Evolutionary conservation across 2,888 invertebrate species (phyloP).

Genomic region (Tetropium fuscum): DNA sequence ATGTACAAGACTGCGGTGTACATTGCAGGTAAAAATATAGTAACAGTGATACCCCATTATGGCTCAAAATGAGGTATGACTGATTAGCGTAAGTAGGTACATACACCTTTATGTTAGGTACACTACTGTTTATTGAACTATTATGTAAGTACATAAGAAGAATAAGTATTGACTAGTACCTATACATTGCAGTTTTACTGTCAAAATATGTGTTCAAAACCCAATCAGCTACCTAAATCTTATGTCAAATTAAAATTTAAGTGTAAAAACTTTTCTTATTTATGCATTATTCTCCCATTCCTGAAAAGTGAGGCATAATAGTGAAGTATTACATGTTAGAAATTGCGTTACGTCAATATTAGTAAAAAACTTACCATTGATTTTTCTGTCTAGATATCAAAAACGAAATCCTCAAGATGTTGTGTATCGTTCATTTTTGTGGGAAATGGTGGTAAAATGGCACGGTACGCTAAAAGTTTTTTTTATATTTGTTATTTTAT

Average conservation of each 20-base stretch:
- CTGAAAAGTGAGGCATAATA: too few species aligned
- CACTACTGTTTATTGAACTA: slow-evolving; percentile 50
- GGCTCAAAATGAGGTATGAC: slow-evolving; percentile 62
- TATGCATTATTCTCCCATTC: slow-evolving; percentile 9
- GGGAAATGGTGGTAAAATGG: too few species aligned
- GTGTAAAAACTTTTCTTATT: slow-evolving; percentile 46
- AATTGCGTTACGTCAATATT: too few species aligned
- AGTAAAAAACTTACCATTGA: too few species aligned
- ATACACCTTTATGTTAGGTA: slow-evolving; percentile 53
- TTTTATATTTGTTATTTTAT: too few species aligned
- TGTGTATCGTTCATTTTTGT: too few species aligned
- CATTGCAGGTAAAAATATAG: slow-evolving; percentile 8
- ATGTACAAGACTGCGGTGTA: slow-evolving; percentile 11
- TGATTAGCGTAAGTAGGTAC: slow-evolving; percentile 19
- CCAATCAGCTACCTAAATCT: slow-evolving; percentile 66
- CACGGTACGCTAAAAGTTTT: too few species aligned
- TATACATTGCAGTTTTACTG: slow-evolving; percentile 65
- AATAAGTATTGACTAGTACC: slow-evolving; percentile 64
- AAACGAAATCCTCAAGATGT: too few species aligned
- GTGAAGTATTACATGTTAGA: too few species aligned
- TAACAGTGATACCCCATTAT: slow-evolving; percentile 54
- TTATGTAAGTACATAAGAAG: slow-evolving; percentile 55
- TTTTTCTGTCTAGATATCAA: too few species aligned
- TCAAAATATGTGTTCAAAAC: slow-evolving; percentile 67
- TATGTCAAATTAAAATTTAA: slow-evolving; percentile 64